These are phyloP conservation scores for Megalops atlanticus DNA, from an alignment of 2,113 vertebrate species.

Conservation along the genomic window DNA sequence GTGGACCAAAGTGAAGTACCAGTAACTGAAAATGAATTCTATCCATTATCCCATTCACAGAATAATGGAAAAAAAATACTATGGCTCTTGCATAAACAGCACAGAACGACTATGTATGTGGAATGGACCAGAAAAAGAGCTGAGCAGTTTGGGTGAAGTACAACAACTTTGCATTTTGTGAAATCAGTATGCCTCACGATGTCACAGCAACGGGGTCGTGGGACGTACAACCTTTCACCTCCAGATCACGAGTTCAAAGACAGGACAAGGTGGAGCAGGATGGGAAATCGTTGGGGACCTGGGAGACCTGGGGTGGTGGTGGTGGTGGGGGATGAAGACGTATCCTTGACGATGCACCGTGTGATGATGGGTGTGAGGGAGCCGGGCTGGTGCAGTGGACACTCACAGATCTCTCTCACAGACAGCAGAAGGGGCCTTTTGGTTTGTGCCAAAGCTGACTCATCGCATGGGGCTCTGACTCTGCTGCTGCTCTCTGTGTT, in stretches of 20 bases:
- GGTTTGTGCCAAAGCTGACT: too few species aligned
- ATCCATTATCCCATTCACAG: neutral
- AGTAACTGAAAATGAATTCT: neutral
- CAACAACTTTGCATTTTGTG: neutral
- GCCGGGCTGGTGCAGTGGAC: neutral
- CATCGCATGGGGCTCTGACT: too few species aligned
- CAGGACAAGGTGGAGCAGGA: constrained; percentile 55
- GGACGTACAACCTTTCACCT: constrained; percentile 46
- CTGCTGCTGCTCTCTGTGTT: neutral
- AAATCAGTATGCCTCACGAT: constrained; percentile 42
- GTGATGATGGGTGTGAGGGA: constrained; percentile 27
- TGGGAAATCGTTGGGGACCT: constrained; percentile 56
- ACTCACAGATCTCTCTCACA: neutral
- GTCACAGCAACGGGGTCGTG: constrained; percentile 41
- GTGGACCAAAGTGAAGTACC: neutral
- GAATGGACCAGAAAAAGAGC: constrained; percentile 24
- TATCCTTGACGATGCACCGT: constrained; percentile 47
- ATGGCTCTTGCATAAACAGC: neutral
- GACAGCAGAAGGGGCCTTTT: neutral
- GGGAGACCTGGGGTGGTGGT: constrained; percentile 18
- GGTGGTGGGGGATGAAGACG: constrained; percentile 12
- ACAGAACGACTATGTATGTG: neutral
- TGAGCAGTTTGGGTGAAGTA: neutral
- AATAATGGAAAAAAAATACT: neutral
- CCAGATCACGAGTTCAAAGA: constrained; percentile 60